Conservation (phyloP, 2,113 vertebrate species). For the Dinomys branickii region DNA sequence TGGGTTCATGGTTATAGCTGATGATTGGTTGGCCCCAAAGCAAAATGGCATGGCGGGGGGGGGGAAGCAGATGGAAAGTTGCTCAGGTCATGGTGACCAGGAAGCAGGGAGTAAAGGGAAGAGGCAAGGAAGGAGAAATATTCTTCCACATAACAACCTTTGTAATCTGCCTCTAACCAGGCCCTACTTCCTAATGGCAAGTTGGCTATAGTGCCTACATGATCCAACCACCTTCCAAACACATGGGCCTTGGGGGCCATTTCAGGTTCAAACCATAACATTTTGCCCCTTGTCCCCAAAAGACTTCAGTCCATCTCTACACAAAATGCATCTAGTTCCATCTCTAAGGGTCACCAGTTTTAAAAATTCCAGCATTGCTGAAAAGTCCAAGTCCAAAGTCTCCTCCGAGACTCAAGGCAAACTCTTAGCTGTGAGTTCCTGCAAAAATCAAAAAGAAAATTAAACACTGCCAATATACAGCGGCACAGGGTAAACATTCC, state of each 20-base stretch:
- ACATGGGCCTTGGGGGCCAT: not conserved
- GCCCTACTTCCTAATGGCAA: not conserved
- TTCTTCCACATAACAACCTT: not conserved
- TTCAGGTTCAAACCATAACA: not conserved
- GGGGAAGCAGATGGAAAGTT: not conserved
- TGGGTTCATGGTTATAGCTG: not conserved
- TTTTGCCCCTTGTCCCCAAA: not conserved
- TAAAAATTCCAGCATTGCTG: not conserved
- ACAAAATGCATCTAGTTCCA: not conserved
- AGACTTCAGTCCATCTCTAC: not conserved
- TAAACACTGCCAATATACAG: not conserved
- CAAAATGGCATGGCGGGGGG: not conserved
- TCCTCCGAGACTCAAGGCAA: not conserved
- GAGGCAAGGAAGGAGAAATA: not conserved
- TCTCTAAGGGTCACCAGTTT: not conserved
- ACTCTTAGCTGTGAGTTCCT: not conserved
- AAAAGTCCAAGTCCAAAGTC: not conserved
- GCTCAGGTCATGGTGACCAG: not conserved
- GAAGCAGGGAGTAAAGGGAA: not conserved
- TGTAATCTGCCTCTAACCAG: not conserved
- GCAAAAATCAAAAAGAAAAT: not conserved
- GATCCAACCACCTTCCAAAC: not conserved
- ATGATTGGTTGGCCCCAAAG: not conserved
- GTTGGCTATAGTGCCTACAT: not conserved
- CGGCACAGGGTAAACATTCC: not conserved